These are phyloP conservation scores for Muscicapa striata DNA, from an alignment of 2,797 vertebrate species.

Conservation along the genomic window DNA sequence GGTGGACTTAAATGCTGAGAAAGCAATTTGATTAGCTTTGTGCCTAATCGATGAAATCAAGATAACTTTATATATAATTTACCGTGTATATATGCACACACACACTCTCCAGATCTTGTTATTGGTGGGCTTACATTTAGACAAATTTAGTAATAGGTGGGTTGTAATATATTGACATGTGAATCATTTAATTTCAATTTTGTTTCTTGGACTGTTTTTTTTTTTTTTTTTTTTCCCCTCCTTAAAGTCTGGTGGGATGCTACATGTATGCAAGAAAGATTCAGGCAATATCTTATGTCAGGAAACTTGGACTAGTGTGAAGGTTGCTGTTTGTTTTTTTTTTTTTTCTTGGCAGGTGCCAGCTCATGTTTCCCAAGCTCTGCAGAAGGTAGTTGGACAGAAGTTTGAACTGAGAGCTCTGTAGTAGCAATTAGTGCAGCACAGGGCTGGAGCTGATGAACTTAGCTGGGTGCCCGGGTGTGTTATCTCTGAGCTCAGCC, in stretches of 20 bases:
- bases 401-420: background rate
- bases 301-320: background rate
- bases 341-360: background rate
- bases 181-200: background rate
- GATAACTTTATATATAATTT: background rate
- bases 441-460: background rate
- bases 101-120: background rate
- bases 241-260: background rate
- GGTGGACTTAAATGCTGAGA: background rate
- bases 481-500: background rate
- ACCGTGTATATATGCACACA: fast-evolving
- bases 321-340: background rate
- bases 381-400: background rate
- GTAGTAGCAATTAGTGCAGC: background rate
- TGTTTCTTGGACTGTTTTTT: background rate
- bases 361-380: background rate
- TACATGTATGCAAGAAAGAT: background rate
- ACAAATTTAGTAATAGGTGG: background rate
- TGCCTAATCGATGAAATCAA: background rate
- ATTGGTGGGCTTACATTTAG: background rate
- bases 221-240: fast-evolving
- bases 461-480: background rate
- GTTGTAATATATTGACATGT: background rate
- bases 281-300: background rate
- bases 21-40: background rate